Conservation (phyloP, 2,888 invertebrate genomes). For the Coecobrya sp. region DNA sequence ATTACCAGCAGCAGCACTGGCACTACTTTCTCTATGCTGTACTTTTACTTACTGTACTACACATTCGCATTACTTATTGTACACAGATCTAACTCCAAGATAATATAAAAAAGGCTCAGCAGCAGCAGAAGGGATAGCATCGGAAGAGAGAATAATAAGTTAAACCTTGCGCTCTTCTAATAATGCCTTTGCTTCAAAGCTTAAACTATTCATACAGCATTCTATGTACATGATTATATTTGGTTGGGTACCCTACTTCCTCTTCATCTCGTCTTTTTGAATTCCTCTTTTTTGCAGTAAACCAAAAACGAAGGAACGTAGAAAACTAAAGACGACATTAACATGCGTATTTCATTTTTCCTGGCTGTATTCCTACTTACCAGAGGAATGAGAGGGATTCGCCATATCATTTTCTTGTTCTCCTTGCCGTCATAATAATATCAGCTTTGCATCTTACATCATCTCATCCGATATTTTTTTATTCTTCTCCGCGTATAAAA, state of each 20-base stretch:
- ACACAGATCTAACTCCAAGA: constrained; percentile 28
- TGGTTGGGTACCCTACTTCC: not conserved
- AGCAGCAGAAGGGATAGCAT: not conserved
- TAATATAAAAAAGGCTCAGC: constrained; percentile 10
- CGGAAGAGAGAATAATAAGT: not conserved
- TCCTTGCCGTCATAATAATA: constrained; percentile 4
- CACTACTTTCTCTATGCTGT: not conserved
- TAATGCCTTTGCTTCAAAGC: not conserved
- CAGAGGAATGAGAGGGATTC: not conserved
- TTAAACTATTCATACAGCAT: not conserved
- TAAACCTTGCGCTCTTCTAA: not conserved
- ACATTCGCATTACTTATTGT: constrained; percentile 16
- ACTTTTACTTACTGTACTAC: not conserved
- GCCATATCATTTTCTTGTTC: constrained; percentile 17
- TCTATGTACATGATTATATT: not conserved
- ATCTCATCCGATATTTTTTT: constrained; percentile 25
- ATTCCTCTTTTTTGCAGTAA: constrained; percentile 19
- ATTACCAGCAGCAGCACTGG: constrained; percentile 15
- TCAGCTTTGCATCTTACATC: not conserved
- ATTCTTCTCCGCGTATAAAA: not conserved
- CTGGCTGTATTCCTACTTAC: not conserved
- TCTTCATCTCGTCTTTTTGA: not conserved
- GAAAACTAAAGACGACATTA: not conserved
- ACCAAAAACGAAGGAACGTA: not conserved
- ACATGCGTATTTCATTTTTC: constrained; percentile 48